Base-by-base conservation (phyloP, 2,797 vertebrate genomes). In the Hydrocynus forskahlii region DNA sequence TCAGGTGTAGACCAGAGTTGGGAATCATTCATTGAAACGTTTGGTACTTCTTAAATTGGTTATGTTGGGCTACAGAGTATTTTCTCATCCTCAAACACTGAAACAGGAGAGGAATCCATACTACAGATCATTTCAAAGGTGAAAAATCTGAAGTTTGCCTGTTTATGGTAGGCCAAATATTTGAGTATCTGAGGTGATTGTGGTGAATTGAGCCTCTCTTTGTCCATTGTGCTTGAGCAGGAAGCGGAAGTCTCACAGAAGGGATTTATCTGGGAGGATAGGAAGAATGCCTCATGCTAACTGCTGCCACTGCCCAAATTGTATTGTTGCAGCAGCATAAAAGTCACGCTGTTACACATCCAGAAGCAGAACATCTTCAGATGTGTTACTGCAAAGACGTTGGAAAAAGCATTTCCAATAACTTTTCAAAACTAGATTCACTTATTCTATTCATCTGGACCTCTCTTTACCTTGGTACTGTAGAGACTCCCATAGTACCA, bases 211-310 rank as follows among this genome's bases (percentile, higher is more conserved):
- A 76, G 75, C 38, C 14, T 63, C 59, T 60, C 55, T 87, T 88
- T 88, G 86, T 87, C 63, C 57, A 83, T 83, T 82, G 62, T 86
- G 77, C 76, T 79, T 62, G 35, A 17, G 25, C 45, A 64, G 75
- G 73, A 81, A 85, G 83, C 89, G 85, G 88, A 92, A 87, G 84
- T 85, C 83, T 80, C 76, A 76, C 40, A 75, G 64, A 57, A 76
- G 66, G 79, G 64, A 76, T 69, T 69, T 52, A 73, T 76, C 55
- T 50, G 23, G 9, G 60, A 80, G 38, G 19, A 43, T 63, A 29
- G 71, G 62, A 71, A 63, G 23, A 1, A 13, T 59, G n/a, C 62
- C 70, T 64, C 64, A 77, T 75, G 38, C 25, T 4, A 73, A 67
- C 8, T 29, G 23, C 5, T 64, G n/a, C 63, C 54, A 43, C 12